phyloP scores from a whole-genome alignment of 1,140 invertebrate species.

The Coelopa frigida region DNA sequence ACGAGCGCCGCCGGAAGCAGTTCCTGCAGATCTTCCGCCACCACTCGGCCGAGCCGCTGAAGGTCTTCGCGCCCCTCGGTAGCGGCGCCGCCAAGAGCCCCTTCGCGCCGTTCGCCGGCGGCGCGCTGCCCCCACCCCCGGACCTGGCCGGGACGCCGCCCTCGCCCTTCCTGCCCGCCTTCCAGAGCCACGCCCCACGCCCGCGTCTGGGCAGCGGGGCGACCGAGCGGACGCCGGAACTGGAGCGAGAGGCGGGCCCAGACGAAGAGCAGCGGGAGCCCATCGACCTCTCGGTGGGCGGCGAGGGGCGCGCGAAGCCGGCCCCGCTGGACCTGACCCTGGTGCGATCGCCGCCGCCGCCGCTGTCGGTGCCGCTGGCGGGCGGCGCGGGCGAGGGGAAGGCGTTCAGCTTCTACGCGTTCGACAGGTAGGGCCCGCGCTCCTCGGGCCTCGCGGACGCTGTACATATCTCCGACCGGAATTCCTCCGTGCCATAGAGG shows the following conservation, averaged over 20 bases:
- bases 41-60: slow-evolving; percentile 37
- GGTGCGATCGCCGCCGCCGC: slow-evolving; percentile 31
- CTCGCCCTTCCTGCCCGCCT: slow-evolving; percentile 15
- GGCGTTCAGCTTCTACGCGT: no score
- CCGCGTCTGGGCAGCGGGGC: not conserved
- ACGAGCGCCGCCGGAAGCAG: slow-evolving; percentile 31
- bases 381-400: not conserved
- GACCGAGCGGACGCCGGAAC: not conserved
- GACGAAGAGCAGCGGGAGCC: slow-evolving; percentile 57
- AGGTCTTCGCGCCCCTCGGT: slow-evolving; percentile 29
- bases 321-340: slow-evolving; percentile 63
- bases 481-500: no score
- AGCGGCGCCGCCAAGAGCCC: not conserved
- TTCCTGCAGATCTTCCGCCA: slow-evolving; percentile 38
- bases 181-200: not conserved
- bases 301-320: slow-evolving; percentile 34
- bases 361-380: not conserved
- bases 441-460: no score
- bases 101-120: slow-evolving; percentile 21
- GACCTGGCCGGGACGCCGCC: slow-evolving; percentile 16
- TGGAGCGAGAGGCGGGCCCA: not conserved
- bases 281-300: slow-evolving; percentile 63
- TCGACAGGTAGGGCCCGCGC: no score
- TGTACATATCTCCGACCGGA: no score
- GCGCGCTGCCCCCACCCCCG: slow-evolving; percentile 14